A percentile compares a stretch with the other conserved stretches of the same genome.
These are phyloP conservation scores for Neogobius melanostomus DNA, from an alignment of 2,113 vertebrate species.

Conservation along the genomic window DNA sequence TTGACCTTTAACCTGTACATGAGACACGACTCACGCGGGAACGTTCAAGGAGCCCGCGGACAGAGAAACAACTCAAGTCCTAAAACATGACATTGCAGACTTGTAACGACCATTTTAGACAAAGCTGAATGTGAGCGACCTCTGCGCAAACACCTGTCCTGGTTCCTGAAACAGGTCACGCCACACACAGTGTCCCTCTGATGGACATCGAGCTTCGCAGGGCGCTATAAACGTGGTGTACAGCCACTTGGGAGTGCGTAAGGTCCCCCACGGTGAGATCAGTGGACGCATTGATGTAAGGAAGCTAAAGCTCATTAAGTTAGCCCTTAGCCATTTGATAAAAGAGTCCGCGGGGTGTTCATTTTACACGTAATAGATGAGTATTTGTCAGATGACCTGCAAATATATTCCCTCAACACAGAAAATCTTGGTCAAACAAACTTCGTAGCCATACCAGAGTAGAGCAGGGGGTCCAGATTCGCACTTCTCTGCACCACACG, in stretches of 20 bases:
- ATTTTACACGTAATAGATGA: not conserved
- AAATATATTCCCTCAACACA: not conserved
- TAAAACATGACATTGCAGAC: no score
- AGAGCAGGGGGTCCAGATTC: not conserved
- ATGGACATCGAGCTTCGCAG: not conserved
- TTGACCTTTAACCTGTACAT: constrained; percentile 35
- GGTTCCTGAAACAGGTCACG: not conserved
- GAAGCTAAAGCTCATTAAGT: not conserved
- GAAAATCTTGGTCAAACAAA: not conserved
- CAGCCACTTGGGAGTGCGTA: not conserved
- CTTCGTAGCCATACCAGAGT: not conserved
- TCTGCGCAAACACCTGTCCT: not conserved
- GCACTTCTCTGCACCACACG: constrained; percentile 15
- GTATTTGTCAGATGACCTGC: not conserved
- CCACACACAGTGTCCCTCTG: not conserved
- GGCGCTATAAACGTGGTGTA: not conserved
- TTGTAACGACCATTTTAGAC: no score
- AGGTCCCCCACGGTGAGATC: not conserved
- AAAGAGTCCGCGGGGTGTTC: not conserved
- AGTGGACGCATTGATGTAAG: not conserved
- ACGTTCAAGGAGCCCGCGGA: no score
- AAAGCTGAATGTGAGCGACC: not conserved
- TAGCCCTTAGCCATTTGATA: not conserved
- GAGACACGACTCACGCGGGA: not conserved
- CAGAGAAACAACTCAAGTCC: no score